Evolutionary conservation across 2,888 invertebrate species (phyloP).

Genomic region (Drosophila silvestris): DNA sequence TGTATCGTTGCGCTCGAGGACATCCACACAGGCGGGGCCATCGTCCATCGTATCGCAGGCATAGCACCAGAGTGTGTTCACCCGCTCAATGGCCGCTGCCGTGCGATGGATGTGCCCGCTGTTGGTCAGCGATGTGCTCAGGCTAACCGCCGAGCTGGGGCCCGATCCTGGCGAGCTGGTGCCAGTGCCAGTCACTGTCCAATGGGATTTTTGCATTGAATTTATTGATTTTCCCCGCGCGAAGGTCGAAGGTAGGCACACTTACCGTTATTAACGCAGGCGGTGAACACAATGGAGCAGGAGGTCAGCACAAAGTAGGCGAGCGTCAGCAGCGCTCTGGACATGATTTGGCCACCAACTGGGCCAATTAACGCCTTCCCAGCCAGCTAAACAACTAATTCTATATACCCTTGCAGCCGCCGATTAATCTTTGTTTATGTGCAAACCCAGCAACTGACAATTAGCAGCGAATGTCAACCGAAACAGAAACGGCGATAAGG

Average conservation of each 20-base stretch:
- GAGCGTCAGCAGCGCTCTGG: slow-evolving; percentile 55
- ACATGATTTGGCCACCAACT: slow-evolving; percentile 53
- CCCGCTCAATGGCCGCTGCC: slow-evolving; percentile 91
- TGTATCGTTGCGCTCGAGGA: slow-evolving; percentile 87
- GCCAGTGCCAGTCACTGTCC: slow-evolving; percentile 66
- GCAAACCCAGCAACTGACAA: slow-evolving; percentile 17
- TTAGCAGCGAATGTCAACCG: slow-evolving; percentile 46
- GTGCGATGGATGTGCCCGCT: slow-evolving; percentile 89
- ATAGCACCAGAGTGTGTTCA: slow-evolving; percentile 93
- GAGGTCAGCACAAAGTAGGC: slow-evolving; percentile 64
- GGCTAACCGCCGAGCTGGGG: slow-evolving; percentile 68
- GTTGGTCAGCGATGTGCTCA: slow-evolving; percentile 85
- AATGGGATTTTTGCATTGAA: neutral
- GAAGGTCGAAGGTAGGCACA: slow-evolving; percentile 39
- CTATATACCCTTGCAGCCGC: slow-evolving; percentile 1
- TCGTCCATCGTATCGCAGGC: slow-evolving; percentile 92
- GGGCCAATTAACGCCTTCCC: slow-evolving; percentile 9
- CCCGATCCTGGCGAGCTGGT: slow-evolving; percentile 72
- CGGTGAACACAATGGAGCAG: slow-evolving; percentile 70
- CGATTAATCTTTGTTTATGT: slow-evolving; percentile 56
- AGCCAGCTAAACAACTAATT: slow-evolving; percentile 27
- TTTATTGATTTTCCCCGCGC: slow-evolving; percentile 60
- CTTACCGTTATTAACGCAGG: slow-evolving; percentile 67
- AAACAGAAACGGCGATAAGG: slow-evolving; percentile 9
- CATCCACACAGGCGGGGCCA: slow-evolving; percentile 89